A percentile compares a stretch with the other conserved stretches of the same genome.
phyloP scores from a whole-genome alignment of 1,140 invertebrate genomes.

The Rhynchophorus ferrugineus region DNA sequence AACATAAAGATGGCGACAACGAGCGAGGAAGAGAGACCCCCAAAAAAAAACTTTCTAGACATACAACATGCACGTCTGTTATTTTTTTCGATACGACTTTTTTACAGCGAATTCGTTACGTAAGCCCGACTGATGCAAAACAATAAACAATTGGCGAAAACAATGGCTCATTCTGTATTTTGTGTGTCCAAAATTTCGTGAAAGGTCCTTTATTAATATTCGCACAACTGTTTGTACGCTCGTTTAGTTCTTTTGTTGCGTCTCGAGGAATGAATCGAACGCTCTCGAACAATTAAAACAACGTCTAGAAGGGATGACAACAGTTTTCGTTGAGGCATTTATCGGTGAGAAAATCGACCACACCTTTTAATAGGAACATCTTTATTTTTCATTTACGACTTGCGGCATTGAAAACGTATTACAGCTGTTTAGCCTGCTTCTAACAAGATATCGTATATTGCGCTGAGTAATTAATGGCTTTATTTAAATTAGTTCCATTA shows the following conservation, averaged over 20 bases:
- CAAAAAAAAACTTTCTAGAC: neutral
- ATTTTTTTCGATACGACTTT: slow-evolving; percentile 9
- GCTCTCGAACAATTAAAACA: slow-evolving; percentile 11
- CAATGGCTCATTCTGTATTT: slow-evolving; percentile 12
- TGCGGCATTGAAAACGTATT: too few species aligned
- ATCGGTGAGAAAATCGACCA: too few species aligned
- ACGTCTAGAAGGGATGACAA: neutral
- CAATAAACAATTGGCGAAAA: slow-evolving; percentile 20
- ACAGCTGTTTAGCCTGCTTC: too few species aligned
- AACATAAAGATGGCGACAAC: too few species aligned
- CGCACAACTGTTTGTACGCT: slow-evolving; percentile 13
- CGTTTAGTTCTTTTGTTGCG: slow-evolving; percentile 12
- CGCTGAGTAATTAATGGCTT: too few species aligned
- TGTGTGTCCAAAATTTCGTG: slow-evolving; percentile 21
- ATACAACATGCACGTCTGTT: neutral
- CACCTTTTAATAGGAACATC: too few species aligned
- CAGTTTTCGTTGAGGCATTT: too few species aligned
- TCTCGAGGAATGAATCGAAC: slow-evolving; percentile 7
- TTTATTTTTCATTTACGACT: too few species aligned
- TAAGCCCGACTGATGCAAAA: slow-evolving; percentile 19
- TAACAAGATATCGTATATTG: too few species aligned
- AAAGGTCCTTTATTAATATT: slow-evolving; percentile 21
- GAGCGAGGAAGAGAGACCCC: too few species aligned
- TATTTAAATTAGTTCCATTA: too few species aligned
- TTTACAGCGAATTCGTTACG: slow-evolving; percentile 19